A percentile compares a stretch with the other conserved stretches of the same genome.
Evolutionary conservation across 2,888 invertebrate genomes (phyloP).

Genomic region (Helleia helle): DNA sequence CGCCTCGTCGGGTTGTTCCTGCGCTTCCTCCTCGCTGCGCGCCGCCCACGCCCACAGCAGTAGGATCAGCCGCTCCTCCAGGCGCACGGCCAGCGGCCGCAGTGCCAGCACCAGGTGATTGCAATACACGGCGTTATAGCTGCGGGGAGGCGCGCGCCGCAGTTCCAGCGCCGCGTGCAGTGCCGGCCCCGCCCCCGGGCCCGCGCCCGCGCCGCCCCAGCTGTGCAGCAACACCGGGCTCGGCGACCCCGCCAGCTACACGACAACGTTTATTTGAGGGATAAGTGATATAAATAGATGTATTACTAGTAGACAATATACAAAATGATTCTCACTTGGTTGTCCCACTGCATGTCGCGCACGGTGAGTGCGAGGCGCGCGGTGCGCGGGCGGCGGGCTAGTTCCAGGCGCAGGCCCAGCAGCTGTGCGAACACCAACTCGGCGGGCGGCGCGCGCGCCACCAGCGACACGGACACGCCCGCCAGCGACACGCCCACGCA

Average conservation of each 20-base stretch:
- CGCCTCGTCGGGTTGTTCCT: slow-evolving; percentile 84
- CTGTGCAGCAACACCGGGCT: slow-evolving; percentile 90
- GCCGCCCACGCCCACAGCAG: slow-evolving; percentile 43
- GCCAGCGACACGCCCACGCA: slow-evolving; percentile 76
- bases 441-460: slow-evolving; percentile 82
- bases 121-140: slow-evolving; percentile 90
- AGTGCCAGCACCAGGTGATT: slow-evolving; percentile 88
- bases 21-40: slow-evolving; percentile 69
- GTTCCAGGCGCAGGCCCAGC: slow-evolving; percentile 76
- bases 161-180: slow-evolving; percentile 87
- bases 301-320: too few relatives aligned
- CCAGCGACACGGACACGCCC: slow-evolving; percentile 85
- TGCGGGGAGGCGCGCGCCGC: slow-evolving; percentile 76
- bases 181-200: slow-evolving; percentile 78
- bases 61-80: slow-evolving; percentile 84
- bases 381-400: slow-evolving; percentile 64
- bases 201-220: slow-evolving; percentile 55
- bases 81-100: slow-evolving; percentile 86
- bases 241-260: slow-evolving; percentile 87
- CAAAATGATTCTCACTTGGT: slow-evolving; percentile 73
- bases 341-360: slow-evolving; percentile 89
- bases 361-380: slow-evolving; percentile 81
- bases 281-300: too few relatives aligned
- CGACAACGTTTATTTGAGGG: too few relatives aligned
- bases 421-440: slow-evolving; percentile 86